A percentile compares a stretch with the other conserved stretches of the same genome.
These are phyloP conservation scores for Porites lutea DNA, from an alignment of 64 coral and sea anemone species.

Conservation along the genomic window DNA sequence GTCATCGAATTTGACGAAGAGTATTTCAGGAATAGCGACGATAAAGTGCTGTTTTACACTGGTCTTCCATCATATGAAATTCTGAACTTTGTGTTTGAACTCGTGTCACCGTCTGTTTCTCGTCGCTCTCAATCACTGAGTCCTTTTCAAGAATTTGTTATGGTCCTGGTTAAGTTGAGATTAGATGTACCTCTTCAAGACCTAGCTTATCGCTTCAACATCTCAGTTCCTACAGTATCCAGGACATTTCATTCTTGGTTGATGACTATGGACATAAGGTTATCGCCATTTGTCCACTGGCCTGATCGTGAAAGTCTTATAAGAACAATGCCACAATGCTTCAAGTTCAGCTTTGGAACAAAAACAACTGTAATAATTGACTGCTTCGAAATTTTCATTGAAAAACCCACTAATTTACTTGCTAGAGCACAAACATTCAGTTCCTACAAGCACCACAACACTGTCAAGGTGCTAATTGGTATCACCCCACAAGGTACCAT, in stretches of 20 bases:
- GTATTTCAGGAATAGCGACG: not conserved
- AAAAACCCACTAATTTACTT: slow-evolving; percentile 25
- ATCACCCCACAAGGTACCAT: slow-evolving; percentile 28
- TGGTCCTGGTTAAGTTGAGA: slow-evolving; percentile 48
- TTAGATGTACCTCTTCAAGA: slow-evolving; percentile 28
- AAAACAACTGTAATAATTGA: slow-evolving; percentile 47
- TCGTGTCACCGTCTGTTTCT: slow-evolving; percentile 37
- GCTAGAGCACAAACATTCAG: slow-evolving; percentile 36
- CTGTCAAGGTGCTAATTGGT: slow-evolving; percentile 6
- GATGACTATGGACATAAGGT: slow-evolving; percentile 48
- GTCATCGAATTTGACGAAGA: not conserved
- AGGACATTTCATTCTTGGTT: slow-evolving; percentile 48
- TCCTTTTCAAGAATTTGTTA: slow-evolving; percentile 45
- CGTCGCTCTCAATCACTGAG: slow-evolving; percentile 41
- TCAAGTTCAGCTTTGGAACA: slow-evolving; percentile 40
- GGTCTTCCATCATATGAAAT: not conserved
- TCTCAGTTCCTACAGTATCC: slow-evolving; percentile 33
- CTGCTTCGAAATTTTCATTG: slow-evolving; percentile 39
- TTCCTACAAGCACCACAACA: slow-evolving; percentile 19
- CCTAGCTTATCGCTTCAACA: slow-evolving; percentile 44
- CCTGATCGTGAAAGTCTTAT: slow-evolving; percentile 41
- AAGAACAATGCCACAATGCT: slow-evolving; percentile 30
- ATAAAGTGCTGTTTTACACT: slow-evolving; percentile 28
- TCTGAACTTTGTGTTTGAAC: not conserved
- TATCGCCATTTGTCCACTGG: slow-evolving; percentile 23